These are phyloP conservation scores for Panulirus ornatus DNA, from an alignment of 1,140 invertebrate genomes.

Conservation along the genomic window DNA sequence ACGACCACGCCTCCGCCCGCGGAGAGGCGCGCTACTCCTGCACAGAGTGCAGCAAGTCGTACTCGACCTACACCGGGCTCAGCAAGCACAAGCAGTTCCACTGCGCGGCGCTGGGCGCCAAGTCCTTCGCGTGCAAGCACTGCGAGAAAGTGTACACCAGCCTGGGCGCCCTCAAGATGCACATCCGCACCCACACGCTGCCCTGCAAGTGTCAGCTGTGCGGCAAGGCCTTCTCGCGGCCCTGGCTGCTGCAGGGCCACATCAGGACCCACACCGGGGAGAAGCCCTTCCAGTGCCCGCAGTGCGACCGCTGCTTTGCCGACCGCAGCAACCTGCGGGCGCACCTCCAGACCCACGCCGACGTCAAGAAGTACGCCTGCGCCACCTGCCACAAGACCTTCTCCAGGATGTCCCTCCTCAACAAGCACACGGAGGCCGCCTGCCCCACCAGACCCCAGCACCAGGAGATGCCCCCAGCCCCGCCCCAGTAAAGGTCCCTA, in stretches of 20 bases:
- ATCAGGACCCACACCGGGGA: conserved; percentile 93
- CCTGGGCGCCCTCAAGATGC: conserved; percentile 96
- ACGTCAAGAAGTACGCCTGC: conserved; percentile 98
- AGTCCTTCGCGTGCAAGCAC: conserved; percentile 96
- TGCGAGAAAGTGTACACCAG: conserved; percentile 97
- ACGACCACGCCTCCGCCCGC: conserved; percentile 1
- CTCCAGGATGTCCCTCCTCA: conserved; percentile 96
- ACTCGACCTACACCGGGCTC: conserved; percentile 95
- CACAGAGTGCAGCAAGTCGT: conserved; percentile 94
- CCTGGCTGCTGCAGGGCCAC: conserved; percentile 96
- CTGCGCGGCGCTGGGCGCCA: conserved; percentile 91
- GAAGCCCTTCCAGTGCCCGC: conserved; percentile 94
- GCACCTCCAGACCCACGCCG: conserved; percentile 97
- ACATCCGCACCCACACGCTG: conserved; percentile 94
- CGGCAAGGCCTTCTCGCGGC: conserved; percentile 94
- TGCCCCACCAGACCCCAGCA: conserved; percentile 79
- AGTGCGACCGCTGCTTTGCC: conserved; percentile 95
- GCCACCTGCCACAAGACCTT: conserved; percentile 95
- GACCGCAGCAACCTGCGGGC: conserved; percentile 96
- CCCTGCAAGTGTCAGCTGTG: conserved; percentile 93
- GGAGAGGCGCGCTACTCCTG: conserved; percentile 84
- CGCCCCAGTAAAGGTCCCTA: background rate
- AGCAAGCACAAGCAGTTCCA: conserved; percentile 98
- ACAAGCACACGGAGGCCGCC: conserved; percentile 95
- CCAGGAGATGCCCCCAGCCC: conserved; percentile 12